Evolutionary conservation across 2,113 vertebrate species (phyloP).

Genomic region (Rhombomys opimus): DNA sequence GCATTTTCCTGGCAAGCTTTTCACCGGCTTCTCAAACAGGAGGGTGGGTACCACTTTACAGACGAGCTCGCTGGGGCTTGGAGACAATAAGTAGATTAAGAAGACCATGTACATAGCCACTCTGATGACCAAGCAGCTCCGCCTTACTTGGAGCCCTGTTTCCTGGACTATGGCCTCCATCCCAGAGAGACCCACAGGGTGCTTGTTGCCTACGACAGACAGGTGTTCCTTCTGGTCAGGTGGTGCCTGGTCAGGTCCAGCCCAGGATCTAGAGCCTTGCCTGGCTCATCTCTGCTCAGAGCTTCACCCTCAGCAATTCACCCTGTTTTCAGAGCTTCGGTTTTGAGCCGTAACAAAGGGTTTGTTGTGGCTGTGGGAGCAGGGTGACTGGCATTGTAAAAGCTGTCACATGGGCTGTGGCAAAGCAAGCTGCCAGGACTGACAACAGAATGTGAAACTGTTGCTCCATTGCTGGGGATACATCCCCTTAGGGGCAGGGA

Average conservation of each 20-base stretch:
- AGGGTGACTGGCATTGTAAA: neutral
- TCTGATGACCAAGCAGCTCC: neutral
- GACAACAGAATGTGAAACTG: neutral
- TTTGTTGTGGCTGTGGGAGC: neutral
- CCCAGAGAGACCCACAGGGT: neutral
- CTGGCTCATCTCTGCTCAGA: neutral
- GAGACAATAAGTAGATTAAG: neutral
- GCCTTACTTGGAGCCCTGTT: neutral
- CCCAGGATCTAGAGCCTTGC: neutral
- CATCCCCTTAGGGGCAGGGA: neutral
- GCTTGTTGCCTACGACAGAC: neutral
- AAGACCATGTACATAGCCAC: neutral
- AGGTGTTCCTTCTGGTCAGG: neutral
- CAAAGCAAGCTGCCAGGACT: neutral
- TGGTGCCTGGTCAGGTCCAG: neutral
- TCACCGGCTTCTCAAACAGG: neutral
- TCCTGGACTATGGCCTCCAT: neutral
- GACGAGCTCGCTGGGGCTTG: neutral
- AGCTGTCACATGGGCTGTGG: neutral
- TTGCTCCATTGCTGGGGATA: neutral
- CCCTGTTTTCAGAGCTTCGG: neutral
- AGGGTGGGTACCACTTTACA: neutral
- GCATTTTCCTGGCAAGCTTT: neutral
- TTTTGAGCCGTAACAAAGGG: constrained; percentile 34
- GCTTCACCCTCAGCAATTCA: neutral